A percentile compares a stretch with the other conserved stretches of the same genome.
These are phyloP conservation scores for Pyrochroa serraticornis DNA, from an alignment of 2,888 invertebrate genomes.

Conservation along the genomic window DNA sequence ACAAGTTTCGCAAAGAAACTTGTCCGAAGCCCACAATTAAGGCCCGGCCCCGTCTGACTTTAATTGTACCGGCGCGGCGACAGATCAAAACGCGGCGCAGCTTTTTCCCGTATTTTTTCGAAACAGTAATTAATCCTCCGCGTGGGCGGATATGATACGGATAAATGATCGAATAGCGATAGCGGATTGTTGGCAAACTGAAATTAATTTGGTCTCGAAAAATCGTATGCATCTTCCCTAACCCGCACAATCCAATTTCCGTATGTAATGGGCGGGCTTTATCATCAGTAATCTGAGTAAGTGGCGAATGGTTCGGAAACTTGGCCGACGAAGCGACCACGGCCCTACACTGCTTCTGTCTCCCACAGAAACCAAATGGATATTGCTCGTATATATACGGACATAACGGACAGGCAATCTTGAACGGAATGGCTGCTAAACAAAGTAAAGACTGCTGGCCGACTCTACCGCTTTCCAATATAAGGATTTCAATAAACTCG, in stretches of 20 bases:
- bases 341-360: constrained; percentile 15
- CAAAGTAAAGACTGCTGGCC: constrained; percentile 29
- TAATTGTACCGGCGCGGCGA: too few species aligned
- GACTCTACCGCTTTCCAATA: constrained; percentile 14
- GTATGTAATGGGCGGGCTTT: constrained; percentile 40
- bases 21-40: constrained; percentile 7
- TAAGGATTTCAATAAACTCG: constrained; percentile 30
- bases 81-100: neutral
- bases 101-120: neutral
- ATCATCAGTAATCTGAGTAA: constrained; percentile 48
- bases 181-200: too few species aligned
- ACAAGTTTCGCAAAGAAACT: neutral
- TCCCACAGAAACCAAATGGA: constrained; percentile 42
- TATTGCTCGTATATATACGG: constrained; percentile 46
- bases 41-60: neutral
- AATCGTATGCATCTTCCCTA: constrained; percentile 34
- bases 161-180: too few species aligned
- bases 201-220: too few species aligned
- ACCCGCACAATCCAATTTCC: constrained; percentile 44
- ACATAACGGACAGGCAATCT: constrained; percentile 32
- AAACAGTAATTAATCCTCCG: neutral
- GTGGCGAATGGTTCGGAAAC: constrained; percentile 48
- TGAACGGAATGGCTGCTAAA: constrained; percentile 28
- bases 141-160: too few species aligned
- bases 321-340: constrained; percentile 37